Evolutionary conservation across 2,113 vertebrate species (phyloP).

Genomic region (Mionectes macconnelli): DNA sequence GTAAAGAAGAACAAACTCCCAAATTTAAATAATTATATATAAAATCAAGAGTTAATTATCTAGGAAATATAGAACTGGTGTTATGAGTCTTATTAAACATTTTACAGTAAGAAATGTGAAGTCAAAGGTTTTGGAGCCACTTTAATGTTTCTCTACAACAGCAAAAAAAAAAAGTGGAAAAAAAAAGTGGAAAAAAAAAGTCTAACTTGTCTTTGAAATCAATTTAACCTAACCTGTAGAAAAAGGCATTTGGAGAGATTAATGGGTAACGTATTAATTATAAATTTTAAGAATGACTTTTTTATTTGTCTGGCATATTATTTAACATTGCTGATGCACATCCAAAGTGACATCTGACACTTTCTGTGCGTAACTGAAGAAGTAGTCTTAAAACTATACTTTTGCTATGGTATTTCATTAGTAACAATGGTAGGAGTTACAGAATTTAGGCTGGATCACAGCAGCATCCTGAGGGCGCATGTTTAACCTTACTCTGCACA

Average conservation of each 20-base stretch:
- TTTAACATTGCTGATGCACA: neutral
- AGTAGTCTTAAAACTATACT: neutral
- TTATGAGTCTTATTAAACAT: neutral
- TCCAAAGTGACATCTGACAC: neutral
- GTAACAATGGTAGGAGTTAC: neutral
- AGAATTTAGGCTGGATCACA: neutral
- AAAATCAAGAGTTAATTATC: neutral
- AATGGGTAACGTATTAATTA: neutral
- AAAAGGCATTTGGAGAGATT: neutral
- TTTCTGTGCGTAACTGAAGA: neutral
- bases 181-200: neutral
- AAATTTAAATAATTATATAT: neutral
- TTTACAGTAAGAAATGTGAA: neutral
- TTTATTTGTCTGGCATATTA: neutral
- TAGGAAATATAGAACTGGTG: neutral
- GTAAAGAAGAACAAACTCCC: neutral
- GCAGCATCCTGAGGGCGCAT: neutral
- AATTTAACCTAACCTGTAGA: neutral
- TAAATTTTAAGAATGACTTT: neutral
- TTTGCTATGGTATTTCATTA: neutral
- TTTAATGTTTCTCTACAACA: neutral
- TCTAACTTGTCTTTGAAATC: neutral
- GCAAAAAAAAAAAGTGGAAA: neutral
- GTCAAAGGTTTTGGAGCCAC: neutral
- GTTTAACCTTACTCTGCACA: fast-evolving